Base-by-base conservation (phyloP, 2,888 invertebrate genomes). In the Cremastobaeus sp. region DNA sequence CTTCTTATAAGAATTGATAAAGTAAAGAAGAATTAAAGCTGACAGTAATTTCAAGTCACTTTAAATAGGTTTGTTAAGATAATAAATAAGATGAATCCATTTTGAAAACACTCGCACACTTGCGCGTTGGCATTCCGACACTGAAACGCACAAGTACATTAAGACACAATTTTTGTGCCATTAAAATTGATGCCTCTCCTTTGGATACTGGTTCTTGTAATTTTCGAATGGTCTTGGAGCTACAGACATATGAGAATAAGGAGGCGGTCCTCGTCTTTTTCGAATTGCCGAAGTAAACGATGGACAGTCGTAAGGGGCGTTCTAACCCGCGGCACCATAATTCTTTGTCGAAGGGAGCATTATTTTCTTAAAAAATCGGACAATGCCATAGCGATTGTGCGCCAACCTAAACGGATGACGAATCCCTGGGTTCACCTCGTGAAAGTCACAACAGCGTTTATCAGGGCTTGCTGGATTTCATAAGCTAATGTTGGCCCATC, bases 381-480 rank as follows among this genome's bases (percentile, higher is more conserved):
- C 82, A 83, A 84, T 84, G 81, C 80, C 60, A 74, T 76, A 79
- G 79, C 82, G 83, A 83, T 83, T 82, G 83, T 83, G 81, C 80
- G 45, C 52, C 70, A 32, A 55, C 68, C 72, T 71, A 47, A 69
- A 66, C 60, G 76, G 80, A 83, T 85, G 86, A 85, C 86, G 83
- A 81, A 86, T 86, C 80, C 79, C 71, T 75, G 76, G 78, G 78
- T 82, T 83, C 84, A 84, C 82, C 84, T 81, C 81, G 79, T 81
- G 78, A 80, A 82, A 85, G 86, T 86, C 85, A 85, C 83, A 86
- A 84, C 85, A 86, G 81, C 82, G 84, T 85, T 83, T 83, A 84
- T 85, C 79, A 81, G 74, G 64, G 76, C 75, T 77, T 74, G 64
- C 74, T 55, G 35, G 72, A 66, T 79, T 79, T 78, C 79, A 77